phyloP scores from a whole-genome alignment of 1,140 invertebrate species.

The Ips typographus region DNA sequence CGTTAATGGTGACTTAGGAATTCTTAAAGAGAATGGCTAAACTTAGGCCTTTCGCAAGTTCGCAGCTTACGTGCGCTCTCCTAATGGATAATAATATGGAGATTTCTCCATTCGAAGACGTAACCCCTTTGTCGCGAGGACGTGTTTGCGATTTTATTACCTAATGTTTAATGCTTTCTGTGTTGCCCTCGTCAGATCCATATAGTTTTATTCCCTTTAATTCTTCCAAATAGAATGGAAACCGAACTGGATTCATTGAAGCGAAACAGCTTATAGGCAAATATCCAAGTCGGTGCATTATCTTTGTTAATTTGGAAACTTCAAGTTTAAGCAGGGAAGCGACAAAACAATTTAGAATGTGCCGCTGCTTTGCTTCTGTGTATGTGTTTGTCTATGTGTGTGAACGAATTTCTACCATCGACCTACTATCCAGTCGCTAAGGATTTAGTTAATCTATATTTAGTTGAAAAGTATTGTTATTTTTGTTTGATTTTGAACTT shows the following conservation, averaged over 20 bases:
- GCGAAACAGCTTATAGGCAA: slow-evolving; percentile 18
- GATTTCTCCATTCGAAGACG: slow-evolving; percentile 34
- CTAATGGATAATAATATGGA: slow-evolving; percentile 36
- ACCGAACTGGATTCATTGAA: slow-evolving; percentile 24
- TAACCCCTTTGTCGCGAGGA: slow-evolving; percentile 31
- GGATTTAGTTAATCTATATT: no score
- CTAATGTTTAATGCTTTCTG: slow-evolving; percentile 31
- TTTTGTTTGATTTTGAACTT: no score
- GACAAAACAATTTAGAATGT: slow-evolving; percentile 37
- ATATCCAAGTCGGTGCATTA: slow-evolving; percentile 37
- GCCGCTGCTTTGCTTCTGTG: slow-evolving; percentile 28
- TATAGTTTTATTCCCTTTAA: slow-evolving; percentile 8
- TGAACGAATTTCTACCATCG: background rate
- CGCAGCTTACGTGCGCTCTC: slow-evolving; percentile 32
- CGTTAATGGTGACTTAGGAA: slow-evolving; percentile 37
- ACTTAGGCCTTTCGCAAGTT: slow-evolving; percentile 36
- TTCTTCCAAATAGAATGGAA: slow-evolving; percentile 4
- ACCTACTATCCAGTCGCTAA: no score
- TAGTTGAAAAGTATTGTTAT: no score
- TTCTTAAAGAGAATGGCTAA: slow-evolving; percentile 37
- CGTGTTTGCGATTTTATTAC: slow-evolving; percentile 20
- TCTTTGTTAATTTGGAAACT: slow-evolving; percentile 41
- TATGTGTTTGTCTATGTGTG: slow-evolving; percentile 12
- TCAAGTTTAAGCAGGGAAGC: slow-evolving; percentile 33
- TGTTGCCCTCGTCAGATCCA: background rate